These are phyloP conservation scores for Caenorhabditis parvicauda DNA, from an alignment of 2,888 invertebrate species.

Conservation along the genomic window DNA sequence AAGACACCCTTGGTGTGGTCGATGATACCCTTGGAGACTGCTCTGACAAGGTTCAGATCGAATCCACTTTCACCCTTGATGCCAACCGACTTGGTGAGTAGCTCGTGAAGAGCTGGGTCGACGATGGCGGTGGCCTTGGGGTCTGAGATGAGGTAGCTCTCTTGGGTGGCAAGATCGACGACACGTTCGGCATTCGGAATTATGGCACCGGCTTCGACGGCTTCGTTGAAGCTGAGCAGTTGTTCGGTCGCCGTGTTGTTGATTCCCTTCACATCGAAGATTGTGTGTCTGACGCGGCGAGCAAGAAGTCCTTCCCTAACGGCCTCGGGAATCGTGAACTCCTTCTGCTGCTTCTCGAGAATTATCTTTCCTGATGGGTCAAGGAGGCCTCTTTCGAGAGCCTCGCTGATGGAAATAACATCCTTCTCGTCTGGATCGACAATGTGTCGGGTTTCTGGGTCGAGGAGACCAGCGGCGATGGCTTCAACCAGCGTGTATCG, in stretches of 20 bases:
- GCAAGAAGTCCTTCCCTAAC: slow-evolving; percentile 84
- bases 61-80: slow-evolving; percentile 72
- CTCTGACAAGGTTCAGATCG: slow-evolving; percentile 77
- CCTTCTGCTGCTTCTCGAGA: slow-evolving; percentile 42
- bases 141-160: slow-evolving; percentile 49
- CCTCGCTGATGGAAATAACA: slow-evolving; percentile 80
- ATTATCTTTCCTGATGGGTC: slow-evolving; percentile 74
- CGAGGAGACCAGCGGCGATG: slow-evolving; percentile 81
- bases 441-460: slow-evolving; percentile 81
- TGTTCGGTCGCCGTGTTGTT: slow-evolving; percentile 78
- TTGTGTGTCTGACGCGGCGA: slow-evolving; percentile 81
- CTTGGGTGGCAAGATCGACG: slow-evolving; percentile 48
- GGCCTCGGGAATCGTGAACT: slow-evolving; percentile 75
- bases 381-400: slow-evolving; percentile 79
- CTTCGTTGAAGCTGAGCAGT: slow-evolving; percentile 80
- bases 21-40: slow-evolving; percentile 80
- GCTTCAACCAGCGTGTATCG: slow-evolving; percentile 79
- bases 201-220: slow-evolving; percentile 76
- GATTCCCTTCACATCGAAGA: slow-evolving; percentile 88
- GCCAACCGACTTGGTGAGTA: slow-evolving; percentile 80
- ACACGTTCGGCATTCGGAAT: slow-evolving; percentile 69
- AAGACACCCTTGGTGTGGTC: slow-evolving; percentile 79
- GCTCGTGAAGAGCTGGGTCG: slow-evolving; percentile 68
- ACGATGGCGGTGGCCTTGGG: slow-evolving; percentile 64
- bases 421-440: slow-evolving; percentile 79